Evolutionary conservation across 2,797 vertebrate species (phyloP).

Genomic region (Myioborus miniatus): DNA sequence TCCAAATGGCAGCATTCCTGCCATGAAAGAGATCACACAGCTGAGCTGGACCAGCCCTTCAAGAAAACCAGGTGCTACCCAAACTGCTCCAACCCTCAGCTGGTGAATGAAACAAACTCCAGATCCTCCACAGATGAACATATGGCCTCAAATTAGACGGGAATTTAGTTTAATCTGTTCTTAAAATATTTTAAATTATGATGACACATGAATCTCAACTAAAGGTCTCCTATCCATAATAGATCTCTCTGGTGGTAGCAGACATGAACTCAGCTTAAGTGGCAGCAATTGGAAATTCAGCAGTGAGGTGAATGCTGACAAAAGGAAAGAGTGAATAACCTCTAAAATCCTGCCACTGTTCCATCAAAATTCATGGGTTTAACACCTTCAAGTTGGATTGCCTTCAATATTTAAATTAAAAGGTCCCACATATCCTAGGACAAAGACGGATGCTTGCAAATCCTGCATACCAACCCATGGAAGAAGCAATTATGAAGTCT

Average conservation of each 20-base stretch:
- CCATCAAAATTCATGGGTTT: background rate
- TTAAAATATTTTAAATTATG: slow-evolving; percentile 14
- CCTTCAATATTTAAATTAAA: background rate
- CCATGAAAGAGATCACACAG: background rate
- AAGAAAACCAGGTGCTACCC: background rate
- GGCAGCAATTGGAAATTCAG: background rate
- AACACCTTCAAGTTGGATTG: background rate
- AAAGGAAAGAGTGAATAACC: background rate
- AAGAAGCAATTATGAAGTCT: background rate
- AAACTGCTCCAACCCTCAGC: background rate
- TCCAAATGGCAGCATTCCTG: background rate
- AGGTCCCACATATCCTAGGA: background rate
- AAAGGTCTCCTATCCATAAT: background rate
- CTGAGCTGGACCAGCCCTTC: slow-evolving; percentile 15
- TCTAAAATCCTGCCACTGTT: background rate
- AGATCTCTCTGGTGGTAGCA: background rate
- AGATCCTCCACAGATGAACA: slow-evolving; percentile 15
- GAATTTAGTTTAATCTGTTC: slow-evolving; percentile 16
- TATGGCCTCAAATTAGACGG: background rate
- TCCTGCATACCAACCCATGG: background rate
- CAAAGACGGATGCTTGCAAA: background rate
- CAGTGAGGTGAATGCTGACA: background rate
- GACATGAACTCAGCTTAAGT: background rate
- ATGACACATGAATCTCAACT: slow-evolving; percentile 1
- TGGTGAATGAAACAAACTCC: slow-evolving; percentile 19